phyloP scores from a whole-genome alignment of 2,888 invertebrate species.

The Caenorhabditis sulstoni region DNA sequence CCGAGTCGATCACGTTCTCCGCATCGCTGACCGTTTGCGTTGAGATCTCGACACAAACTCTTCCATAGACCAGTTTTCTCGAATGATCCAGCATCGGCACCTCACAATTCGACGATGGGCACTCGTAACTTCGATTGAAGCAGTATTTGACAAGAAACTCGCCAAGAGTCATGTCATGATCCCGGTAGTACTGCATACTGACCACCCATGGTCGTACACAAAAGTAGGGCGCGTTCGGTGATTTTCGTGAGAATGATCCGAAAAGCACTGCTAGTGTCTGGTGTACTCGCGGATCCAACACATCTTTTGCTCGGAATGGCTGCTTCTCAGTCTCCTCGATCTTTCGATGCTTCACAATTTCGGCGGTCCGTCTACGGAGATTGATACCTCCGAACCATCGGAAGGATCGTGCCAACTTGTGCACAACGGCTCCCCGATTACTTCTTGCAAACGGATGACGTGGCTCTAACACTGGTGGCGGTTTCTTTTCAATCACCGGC shows the following conservation, averaged over 20 bases:
- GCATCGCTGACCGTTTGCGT: conserved; percentile 68
- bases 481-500: conserved; percentile 11
- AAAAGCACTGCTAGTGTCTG: conserved; percentile 92
- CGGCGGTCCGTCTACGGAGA: conserved; percentile 31
- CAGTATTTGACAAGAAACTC: conserved; percentile 86
- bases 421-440: conserved; percentile 30
- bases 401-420: conserved; percentile 27
- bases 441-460: conserved; percentile 36
- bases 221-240: conserved; percentile 88
- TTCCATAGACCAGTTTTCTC: conserved; percentile 88
- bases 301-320: conserved; percentile 76
- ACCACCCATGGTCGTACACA: conserved; percentile 92
- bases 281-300: conserved; percentile 82
- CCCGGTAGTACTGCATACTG: conserved; percentile 93
- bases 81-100: conserved; percentile 91
- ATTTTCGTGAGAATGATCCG: conserved; percentile 83
- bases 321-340: conserved; percentile 39
- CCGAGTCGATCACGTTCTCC: conserved; percentile 27
- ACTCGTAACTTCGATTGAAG: conserved; percentile 87
- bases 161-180: conserved; percentile 94
- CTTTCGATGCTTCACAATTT: conserved; percentile 36
- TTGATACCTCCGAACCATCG: conserved; percentile 51
- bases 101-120: conserved; percentile 88
- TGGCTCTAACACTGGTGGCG: background rate
- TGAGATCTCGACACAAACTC: conserved; percentile 73